Percentiles rank a stretch among this genome's conserved stretches.
Evolutionary conservation across 2,888 invertebrate species (phyloP).

Genomic region (Clanis bilineata): DNA sequence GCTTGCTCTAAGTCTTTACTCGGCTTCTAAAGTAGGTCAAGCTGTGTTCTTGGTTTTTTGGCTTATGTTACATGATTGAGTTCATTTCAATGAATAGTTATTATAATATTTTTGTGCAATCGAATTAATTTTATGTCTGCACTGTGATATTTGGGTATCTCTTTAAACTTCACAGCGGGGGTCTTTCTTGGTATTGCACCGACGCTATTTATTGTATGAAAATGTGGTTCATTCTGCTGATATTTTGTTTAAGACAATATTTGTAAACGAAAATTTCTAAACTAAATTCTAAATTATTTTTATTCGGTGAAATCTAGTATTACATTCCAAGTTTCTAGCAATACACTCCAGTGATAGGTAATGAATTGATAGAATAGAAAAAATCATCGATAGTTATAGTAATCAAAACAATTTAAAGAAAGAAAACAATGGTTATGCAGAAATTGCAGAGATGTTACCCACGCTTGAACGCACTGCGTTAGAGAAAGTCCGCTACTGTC

Average conservation of each 20-base stretch:
- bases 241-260: too few relatives aligned
- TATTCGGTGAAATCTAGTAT: too few relatives aligned
- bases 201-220: too few relatives aligned
- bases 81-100: not conserved
- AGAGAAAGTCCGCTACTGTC: conserved; percentile 53
- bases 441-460: conserved; percentile 52
- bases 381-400: not conserved
- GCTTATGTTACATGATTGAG: conserved; percentile 8
- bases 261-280: too few relatives aligned
- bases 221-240: too few relatives aligned
- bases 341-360: not conserved
- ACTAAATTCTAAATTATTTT: too few relatives aligned
- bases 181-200: not conserved
- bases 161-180: not conserved
- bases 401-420: conserved; percentile 18
- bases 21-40: conserved; percentile 4
- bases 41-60: conserved; percentile 4
- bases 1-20: conserved; percentile 1
- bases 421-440: conserved; percentile 54
- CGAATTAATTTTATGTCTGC: not conserved
- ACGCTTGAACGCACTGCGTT: conserved; percentile 57
- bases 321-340: too few relatives aligned
- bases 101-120: conserved; percentile 12
- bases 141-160: not conserved
- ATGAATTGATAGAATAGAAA: not conserved